These are phyloP conservation scores for Carterocephalus palaemon DNA, from an alignment of 2,888 invertebrate species.

Conservation along the genomic window DNA sequence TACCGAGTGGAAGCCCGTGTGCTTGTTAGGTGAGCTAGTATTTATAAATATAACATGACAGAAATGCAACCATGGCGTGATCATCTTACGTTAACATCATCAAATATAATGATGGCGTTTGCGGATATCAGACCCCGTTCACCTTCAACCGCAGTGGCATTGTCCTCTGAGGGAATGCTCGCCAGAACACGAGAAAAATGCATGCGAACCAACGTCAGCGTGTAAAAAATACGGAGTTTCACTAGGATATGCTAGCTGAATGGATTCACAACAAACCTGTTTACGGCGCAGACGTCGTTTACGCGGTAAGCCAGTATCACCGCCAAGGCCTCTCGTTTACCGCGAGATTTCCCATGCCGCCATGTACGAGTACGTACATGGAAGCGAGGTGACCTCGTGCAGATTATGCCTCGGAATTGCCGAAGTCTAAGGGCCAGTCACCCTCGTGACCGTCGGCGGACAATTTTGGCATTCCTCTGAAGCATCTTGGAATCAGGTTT, in stretches of 20 bases:
- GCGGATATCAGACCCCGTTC: constrained; percentile 36
- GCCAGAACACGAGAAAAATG: constrained; percentile 35
- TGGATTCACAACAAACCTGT: constrained; percentile 51
- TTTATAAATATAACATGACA: too few relatives aligned
- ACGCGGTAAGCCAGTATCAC: constrained; percentile 54
- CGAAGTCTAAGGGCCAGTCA: constrained; percentile 1
- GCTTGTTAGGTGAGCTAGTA: too few relatives aligned
- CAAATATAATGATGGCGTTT: constrained; percentile 17
- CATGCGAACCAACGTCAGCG: constrained; percentile 39
- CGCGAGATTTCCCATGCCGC: constrained; percentile 35
- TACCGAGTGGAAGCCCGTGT: too few relatives aligned
- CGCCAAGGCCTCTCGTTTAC: constrained; percentile 55
- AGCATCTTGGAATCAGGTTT: constrained; percentile 4
- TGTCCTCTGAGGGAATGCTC: constrained; percentile 36
- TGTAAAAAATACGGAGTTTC: constrained; percentile 51
- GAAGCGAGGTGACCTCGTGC: not conserved
- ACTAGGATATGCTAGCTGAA: constrained; percentile 50
- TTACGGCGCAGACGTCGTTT: constrained; percentile 53
- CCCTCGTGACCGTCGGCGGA: constrained; percentile 10
- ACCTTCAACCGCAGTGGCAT: constrained; percentile 40
- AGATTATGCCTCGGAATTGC: not conserved
- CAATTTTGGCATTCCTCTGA: not conserved
- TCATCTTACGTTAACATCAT: constrained; percentile 4
- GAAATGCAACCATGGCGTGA: not conserved
- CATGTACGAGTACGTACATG: too few relatives aligned